Conservation (phyloP, 2,888 invertebrate species). For the Ochropleura plecta region DNA sequence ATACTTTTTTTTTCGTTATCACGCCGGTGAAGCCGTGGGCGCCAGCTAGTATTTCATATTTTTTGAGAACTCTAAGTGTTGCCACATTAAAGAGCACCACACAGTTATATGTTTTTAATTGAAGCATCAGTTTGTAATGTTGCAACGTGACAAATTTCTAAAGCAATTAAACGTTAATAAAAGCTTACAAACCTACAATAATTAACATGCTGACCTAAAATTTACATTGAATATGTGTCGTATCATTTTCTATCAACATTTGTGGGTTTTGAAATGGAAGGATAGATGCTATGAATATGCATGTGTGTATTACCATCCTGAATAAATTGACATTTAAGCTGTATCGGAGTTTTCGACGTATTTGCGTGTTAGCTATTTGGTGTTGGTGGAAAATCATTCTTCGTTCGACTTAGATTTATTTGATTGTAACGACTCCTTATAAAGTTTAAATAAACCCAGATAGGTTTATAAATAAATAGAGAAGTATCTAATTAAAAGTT, state of each 20-base stretch:
- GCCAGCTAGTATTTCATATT: neutral
- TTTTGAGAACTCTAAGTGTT: slow-evolving; percentile 7
- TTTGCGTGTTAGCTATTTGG: neutral
- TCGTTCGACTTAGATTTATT: neutral
- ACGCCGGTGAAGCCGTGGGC: no score
- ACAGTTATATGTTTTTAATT: slow-evolving; percentile 38
- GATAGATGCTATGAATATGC: slow-evolving; percentile 46
- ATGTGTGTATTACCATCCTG: slow-evolving; percentile 43
- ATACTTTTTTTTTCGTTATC: no score
- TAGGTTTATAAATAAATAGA: neutral
- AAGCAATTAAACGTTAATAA: slow-evolving; percentile 68
- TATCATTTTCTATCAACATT: slow-evolving; percentile 57
- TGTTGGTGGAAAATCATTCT: neutral
- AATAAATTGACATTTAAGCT: slow-evolving; percentile 40
- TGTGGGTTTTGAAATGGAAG: slow-evolving; percentile 52
- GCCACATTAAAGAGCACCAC: slow-evolving; percentile 3
- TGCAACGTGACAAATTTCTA: slow-evolving; percentile 64
- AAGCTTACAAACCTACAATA: slow-evolving; percentile 43
- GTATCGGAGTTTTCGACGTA: slow-evolving; percentile 26
- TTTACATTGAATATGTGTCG: slow-evolving; percentile 54
- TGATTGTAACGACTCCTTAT: neutral
- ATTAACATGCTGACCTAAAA: slow-evolving; percentile 58
- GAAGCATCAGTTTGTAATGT: slow-evolving; percentile 32
- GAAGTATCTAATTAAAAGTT: neutral
- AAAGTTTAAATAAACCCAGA: neutral